Evolutionary conservation across 2,888 invertebrate genomes (phyloP).

Genomic region (Caenorhabditis japonica): DNA sequence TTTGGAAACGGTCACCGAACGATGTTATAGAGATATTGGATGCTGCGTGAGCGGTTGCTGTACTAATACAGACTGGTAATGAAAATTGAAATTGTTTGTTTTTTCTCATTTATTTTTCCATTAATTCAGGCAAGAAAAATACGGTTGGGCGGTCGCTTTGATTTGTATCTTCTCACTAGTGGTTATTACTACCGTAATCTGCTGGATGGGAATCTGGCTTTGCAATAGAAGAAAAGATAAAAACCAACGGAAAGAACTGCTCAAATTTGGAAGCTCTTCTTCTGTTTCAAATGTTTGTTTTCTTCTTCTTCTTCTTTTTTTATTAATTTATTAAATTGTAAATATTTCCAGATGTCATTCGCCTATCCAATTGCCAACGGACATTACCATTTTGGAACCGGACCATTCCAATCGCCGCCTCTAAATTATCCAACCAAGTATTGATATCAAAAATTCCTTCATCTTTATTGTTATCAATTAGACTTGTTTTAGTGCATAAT

Average conservation of each 20-base stretch:
- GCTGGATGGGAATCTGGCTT: conserved; percentile 65
- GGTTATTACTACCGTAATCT: conserved; percentile 60
- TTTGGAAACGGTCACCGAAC: conserved; percentile 57
- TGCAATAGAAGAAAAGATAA: conserved; percentile 62
- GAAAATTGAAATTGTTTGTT: too few species aligned
- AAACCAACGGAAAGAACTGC: conserved; percentile 48
- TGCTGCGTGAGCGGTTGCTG: conserved; percentile 66
- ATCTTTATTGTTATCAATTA: neutral
- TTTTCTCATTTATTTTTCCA: neutral
- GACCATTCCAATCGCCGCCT: conserved; percentile 64
- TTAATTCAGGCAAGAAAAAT: conserved; percentile 62
- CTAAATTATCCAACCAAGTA: conserved; percentile 56
- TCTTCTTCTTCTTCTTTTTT: neutral
- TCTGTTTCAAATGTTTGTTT: conserved; percentile 58
- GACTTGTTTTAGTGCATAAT: neutral
- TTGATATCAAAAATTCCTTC: conserved; percentile 5
- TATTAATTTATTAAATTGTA: neutral
- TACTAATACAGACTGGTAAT: conserved; percentile 61
- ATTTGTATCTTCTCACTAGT: conserved; percentile 65
- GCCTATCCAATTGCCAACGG: conserved; percentile 60
- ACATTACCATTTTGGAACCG: conserved; percentile 63
- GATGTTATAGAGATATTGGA: conserved; percentile 67
- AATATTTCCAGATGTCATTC: conserved; percentile 56
- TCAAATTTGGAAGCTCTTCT: conserved; percentile 56
- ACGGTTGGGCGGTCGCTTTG: conserved; percentile 68